phyloP scores from a whole-genome alignment of 2,113 vertebrate species.

The Rhea pennata region DNA sequence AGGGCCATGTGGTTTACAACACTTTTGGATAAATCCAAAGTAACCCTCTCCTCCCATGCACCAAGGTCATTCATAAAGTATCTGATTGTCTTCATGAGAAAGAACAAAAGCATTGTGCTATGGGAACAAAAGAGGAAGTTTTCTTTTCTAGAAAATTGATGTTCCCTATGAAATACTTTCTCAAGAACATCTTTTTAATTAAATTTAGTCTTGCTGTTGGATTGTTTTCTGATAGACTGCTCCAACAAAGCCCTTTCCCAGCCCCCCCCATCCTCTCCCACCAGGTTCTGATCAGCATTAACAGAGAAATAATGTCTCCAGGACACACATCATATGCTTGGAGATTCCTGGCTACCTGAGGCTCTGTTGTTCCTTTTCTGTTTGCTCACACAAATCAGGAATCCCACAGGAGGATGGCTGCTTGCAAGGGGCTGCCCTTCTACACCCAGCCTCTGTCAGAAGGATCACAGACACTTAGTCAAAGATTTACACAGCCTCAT shows the following conservation, averaged over 20 bases:
- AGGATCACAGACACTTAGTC: neutral
- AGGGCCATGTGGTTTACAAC: slow-evolving; percentile 46
- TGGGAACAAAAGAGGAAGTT: neutral
- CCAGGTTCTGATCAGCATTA: neutral
- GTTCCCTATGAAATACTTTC: neutral
- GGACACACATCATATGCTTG: neutral
- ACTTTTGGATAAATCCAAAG: slow-evolving; percentile 25
- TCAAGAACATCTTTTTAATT: neutral
- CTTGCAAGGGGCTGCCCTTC: neutral
- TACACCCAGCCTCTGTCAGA: neutral
- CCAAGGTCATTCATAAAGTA: neutral
- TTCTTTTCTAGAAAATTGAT: neutral
- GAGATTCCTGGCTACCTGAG: neutral
- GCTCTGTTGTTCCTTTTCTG: neutral
- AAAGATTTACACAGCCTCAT: slow-evolving; percentile 41
- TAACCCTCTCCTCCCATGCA: neutral
- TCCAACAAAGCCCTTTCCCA: neutral
- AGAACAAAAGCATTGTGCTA: neutral
- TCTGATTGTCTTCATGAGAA: neutral
- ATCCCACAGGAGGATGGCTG: neutral
- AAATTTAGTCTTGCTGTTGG: neutral
- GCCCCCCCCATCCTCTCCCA: neutral
- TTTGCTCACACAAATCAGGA: neutral
- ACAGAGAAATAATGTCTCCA: neutral
- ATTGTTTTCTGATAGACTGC: neutral